Conservation (phyloP, 2,113 vertebrate genomes). For the Apaloderma vittatum region DNA sequence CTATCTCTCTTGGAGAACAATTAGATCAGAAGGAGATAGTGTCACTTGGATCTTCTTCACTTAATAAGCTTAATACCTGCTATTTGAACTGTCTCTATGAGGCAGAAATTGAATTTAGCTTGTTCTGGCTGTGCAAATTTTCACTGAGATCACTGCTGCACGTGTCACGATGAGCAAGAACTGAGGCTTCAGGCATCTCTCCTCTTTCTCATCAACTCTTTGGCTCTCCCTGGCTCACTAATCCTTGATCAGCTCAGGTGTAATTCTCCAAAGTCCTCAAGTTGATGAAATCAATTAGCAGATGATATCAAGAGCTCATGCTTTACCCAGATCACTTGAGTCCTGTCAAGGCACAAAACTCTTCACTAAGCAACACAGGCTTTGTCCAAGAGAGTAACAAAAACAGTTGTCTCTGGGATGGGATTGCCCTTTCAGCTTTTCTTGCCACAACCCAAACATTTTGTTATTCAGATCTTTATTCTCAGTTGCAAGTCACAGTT, state of each 20-base stretch:
- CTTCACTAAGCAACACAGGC: background rate
- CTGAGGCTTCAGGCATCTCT: background rate
- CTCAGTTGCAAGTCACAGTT: background rate
- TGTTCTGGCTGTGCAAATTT: background rate
- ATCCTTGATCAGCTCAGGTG: background rate
- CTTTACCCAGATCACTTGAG: background rate
- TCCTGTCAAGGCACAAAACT: background rate
- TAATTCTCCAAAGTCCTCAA: background rate
- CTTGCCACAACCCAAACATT: background rate
- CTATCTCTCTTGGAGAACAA: background rate
- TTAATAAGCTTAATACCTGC: slow-evolving; percentile 13
- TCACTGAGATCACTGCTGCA: background rate
- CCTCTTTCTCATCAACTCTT: background rate
- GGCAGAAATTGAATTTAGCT: background rate
- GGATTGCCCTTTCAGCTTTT: background rate
- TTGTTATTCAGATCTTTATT: background rate
- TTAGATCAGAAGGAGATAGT: background rate
- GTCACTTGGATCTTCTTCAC: background rate
- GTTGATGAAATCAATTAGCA: background rate
- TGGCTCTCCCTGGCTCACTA: background rate
- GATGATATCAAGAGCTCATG: background rate
- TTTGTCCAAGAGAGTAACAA: background rate
- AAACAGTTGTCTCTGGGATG: fast-evolving
- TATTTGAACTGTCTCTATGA: background rate
- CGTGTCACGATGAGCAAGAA: fast-evolving